Percentiles rank a stretch among this genome's conserved stretches.
phyloP scores from a whole-genome alignment of 92 coral and sea anemone species.

The Meandrina meandrites region DNA sequence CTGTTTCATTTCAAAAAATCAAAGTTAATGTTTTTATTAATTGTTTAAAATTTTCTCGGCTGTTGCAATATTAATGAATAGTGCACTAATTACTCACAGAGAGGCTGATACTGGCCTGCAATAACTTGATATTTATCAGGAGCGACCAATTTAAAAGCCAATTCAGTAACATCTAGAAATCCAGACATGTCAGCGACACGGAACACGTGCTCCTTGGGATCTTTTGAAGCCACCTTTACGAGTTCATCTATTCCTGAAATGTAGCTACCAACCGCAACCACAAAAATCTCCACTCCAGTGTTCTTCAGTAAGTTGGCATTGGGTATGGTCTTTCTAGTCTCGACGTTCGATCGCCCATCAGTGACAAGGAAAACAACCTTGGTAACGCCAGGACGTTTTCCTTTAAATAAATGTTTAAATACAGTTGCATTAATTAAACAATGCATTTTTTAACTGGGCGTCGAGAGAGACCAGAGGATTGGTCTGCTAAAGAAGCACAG shows the following conservation, averaged over 20 bases:
- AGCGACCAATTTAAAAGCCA: constrained; percentile 20
- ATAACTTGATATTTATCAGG: background rate
- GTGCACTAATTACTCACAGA: background rate
- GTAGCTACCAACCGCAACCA: constrained; percentile 75
- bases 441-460: background rate
- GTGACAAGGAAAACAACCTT: constrained; percentile 68
- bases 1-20: no score
- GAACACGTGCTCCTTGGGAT: constrained; percentile 9
- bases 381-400: background rate
- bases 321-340: constrained; percentile 53
- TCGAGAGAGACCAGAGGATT: background rate
- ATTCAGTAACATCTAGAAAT: constrained; percentile 20
- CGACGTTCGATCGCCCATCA: constrained; percentile 73
- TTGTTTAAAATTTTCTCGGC: background rate
- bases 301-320: constrained; percentile 65
- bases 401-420: background rate
- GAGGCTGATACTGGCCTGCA: background rate
- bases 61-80: background rate
- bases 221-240: constrained; percentile 55
- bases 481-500: no score
- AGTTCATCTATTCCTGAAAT: constrained; percentile 68
- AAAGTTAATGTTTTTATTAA: no score
- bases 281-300: constrained; percentile 63
- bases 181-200: constrained; percentile 5
- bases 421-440: background rate